phyloP scores from a whole-genome alignment of 2,113 vertebrate species.

The Eulemur rufifrons region DNA sequence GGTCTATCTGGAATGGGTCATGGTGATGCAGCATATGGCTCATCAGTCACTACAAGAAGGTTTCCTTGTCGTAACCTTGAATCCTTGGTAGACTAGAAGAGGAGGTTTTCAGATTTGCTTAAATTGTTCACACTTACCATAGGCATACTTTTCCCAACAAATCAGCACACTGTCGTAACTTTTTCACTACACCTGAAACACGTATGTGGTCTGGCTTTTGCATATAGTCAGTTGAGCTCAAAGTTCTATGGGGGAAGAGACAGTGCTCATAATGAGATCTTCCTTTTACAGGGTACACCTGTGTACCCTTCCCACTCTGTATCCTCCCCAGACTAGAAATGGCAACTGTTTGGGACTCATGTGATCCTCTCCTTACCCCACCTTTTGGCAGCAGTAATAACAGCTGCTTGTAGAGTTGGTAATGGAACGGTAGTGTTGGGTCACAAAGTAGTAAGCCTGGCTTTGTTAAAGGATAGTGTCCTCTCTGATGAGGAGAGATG shows the following conservation, averaged over 20 bases:
- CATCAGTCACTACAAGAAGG: accelerated
- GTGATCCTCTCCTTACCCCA: background rate
- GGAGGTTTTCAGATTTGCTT: background rate
- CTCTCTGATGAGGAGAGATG: background rate
- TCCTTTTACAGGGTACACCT: accelerated
- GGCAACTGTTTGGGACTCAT: background rate
- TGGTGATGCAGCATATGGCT: background rate
- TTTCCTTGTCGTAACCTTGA: accelerated
- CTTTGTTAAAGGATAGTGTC: accelerated
- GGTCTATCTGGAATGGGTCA: accelerated
- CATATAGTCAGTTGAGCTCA: background rate
- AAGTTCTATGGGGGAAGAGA: background rate
- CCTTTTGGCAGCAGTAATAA: background rate
- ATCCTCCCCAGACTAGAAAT: background rate
- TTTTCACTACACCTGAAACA: background rate
- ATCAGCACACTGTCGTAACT: no score
- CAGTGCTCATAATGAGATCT: background rate
- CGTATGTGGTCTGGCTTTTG: background rate
- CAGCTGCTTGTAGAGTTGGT: background rate
- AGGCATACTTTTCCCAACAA: background rate
- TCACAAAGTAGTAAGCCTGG: background rate
- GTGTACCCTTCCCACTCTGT: background rate
- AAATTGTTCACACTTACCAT: background rate
- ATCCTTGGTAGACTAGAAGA: background rate
- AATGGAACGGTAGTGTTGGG: background rate